Conservation (phyloP, 92 coral and sea anemone species). For the Zoanthus sociatus region DNA sequence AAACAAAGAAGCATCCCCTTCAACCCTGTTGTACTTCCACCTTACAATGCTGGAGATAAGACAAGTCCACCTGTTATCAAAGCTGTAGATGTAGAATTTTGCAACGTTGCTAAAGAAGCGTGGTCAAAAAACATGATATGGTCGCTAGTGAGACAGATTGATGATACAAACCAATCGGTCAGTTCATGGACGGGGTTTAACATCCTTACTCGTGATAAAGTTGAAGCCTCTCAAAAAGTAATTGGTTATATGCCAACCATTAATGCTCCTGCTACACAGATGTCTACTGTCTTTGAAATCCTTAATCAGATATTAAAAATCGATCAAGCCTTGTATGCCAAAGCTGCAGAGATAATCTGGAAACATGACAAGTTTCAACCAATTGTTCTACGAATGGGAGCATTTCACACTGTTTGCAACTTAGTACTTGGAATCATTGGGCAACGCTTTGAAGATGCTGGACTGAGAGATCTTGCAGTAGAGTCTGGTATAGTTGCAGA, state of each 20-base stretch:
- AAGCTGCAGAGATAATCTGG: slow-evolving; percentile 60
- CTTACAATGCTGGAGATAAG: slow-evolving; percentile 59
- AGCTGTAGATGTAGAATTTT: slow-evolving; percentile 30
- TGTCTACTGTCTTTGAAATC: slow-evolving; percentile 56
- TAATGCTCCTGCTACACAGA: slow-evolving; percentile 55
- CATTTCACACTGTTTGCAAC: slow-evolving; percentile 45
- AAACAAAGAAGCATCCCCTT: slow-evolving; percentile 52
- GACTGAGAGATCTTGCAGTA: slow-evolving; percentile 37
- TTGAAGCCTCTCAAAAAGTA: slow-evolving; percentile 35
- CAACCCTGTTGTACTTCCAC: slow-evolving; percentile 21
- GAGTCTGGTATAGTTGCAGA: slow-evolving; percentile 50
- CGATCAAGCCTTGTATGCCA: slow-evolving; percentile 58
- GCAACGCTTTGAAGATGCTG: slow-evolving; percentile 23
- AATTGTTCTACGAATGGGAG: slow-evolving; percentile 52
- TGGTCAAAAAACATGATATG: slow-evolving; percentile 44
- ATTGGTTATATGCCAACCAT: slow-evolving; percentile 63
- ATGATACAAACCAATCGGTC: slow-evolving; percentile 38
- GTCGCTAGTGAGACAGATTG: slow-evolving; percentile 47
- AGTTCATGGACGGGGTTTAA: slow-evolving; percentile 74
- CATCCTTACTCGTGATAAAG: slow-evolving; percentile 54
- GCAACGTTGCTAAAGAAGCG: slow-evolving; percentile 30
- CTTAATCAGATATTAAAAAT: slow-evolving; percentile 39
- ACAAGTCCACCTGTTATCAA: slow-evolving; percentile 30
- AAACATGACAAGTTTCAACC: slow-evolving; percentile 37
- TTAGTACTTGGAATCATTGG: slow-evolving; percentile 9